Evolutionary conservation across 2,797 vertebrate species (phyloP).

Genomic region (Adelosebastes latens): DNA sequence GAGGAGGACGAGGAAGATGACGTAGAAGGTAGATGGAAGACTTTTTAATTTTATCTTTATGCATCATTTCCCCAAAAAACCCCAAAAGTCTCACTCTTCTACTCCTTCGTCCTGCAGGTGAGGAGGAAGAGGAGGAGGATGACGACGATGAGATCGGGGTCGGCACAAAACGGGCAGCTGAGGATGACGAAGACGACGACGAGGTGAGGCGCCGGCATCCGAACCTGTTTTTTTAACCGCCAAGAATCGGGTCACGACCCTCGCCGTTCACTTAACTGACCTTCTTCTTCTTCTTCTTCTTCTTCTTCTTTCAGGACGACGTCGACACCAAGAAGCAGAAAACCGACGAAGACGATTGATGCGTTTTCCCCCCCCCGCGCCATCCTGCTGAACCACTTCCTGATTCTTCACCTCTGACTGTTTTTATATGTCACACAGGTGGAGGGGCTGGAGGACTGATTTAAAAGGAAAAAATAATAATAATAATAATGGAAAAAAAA

Average conservation of each 20-base stretch:
- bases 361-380: constrained; percentile 44
- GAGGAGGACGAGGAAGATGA: constrained; percentile 96
- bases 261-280: rapidly evolving
- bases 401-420: constrained; percentile 78
- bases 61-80: neutral
- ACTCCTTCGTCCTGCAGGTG: constrained; percentile 49
- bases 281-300: neutral
- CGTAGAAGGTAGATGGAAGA: constrained; percentile 84
- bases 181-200: constrained; percentile 90
- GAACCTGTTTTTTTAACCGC: neutral
- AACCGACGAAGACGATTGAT: constrained; percentile 89
- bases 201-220: constrained; percentile 58
- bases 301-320: constrained; percentile 82
- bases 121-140: constrained; percentile 91
- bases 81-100: neutral
- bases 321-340: constrained; percentile 97
- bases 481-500: constrained; percentile 32
- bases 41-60: too few relatives aligned
- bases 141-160: constrained; percentile 91
- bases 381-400: constrained; percentile 80
- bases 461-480: constrained; percentile 57
- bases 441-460: constrained; percentile 74
- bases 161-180: constrained; percentile 90
- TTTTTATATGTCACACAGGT: constrained; percentile 73
- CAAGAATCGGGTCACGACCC: rapidly evolving